phyloP scores from a whole-genome alignment of 2,888 invertebrate species.

The Polydrusus tereticollis region DNA sequence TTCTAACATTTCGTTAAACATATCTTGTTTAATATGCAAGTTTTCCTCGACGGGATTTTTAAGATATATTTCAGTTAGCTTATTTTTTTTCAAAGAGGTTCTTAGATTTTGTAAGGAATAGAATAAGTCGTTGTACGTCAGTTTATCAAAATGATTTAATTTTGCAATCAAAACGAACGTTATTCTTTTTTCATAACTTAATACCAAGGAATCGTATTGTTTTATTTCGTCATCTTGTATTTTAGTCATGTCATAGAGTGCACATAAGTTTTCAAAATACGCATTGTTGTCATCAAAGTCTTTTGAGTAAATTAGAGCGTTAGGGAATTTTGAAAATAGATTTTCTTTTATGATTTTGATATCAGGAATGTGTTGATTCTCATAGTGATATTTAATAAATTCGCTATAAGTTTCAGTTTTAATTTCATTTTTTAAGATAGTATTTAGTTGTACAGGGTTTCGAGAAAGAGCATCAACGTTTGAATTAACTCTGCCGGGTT shows the following conservation, averaged over 20 bases:
- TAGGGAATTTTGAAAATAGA: conserved; percentile 4
- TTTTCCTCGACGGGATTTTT: conserved; percentile 27
- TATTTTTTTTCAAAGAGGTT: conserved; percentile 7
- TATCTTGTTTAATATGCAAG: conserved; percentile 27
- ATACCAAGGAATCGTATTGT: conserved; percentile 9
- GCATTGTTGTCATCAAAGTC: conserved; percentile 43
- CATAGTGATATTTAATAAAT: conserved; percentile 44
- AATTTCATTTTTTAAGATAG: not conserved
- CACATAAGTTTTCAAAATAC: conserved; percentile 15
- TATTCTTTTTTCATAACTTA: not conserved
- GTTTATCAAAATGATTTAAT: conserved; percentile 22
- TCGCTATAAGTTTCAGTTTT: conserved; percentile 21
- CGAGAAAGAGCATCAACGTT: too few relatives aligned
- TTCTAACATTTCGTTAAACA: too few relatives aligned
- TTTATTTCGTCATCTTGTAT: conserved; percentile 7
- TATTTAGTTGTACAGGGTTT: conserved; percentile 47
- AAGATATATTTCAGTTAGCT: conserved; percentile 32
- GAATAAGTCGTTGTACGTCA: not conserved
- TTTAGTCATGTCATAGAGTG: conserved; percentile 27
- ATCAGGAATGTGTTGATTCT: conserved; percentile 24
- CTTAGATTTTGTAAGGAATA: conserved; percentile 7
- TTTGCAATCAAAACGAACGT: not conserved
- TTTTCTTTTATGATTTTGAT: conserved; percentile 36
- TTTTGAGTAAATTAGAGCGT: conserved; percentile 28
- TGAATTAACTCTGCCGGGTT: not conserved